phyloP scores from a whole-genome alignment of 2,797 vertebrate species.

The Eospalax fontanierii region DNA sequence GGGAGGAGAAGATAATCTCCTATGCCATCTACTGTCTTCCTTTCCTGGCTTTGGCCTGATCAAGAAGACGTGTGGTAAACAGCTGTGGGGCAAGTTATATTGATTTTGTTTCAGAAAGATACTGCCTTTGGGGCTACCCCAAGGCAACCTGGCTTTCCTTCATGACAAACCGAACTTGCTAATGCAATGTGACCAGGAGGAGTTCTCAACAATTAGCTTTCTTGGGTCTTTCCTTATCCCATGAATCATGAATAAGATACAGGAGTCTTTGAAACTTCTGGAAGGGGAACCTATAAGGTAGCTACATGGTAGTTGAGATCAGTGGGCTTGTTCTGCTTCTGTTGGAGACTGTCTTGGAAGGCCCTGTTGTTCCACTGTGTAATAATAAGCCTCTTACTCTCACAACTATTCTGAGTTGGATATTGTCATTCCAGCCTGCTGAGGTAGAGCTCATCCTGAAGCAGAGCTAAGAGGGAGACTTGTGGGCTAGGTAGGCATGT shows the following conservation, averaged over 20 bases:
- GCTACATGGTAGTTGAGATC: neutral
- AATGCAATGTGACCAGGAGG: neutral
- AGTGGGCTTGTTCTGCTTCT: neutral
- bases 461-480: neutral
- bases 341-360: neutral
- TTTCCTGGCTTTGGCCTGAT: conserved; percentile 23
- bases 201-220: neutral
- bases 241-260: neutral
- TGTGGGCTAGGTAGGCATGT: too few species aligned
- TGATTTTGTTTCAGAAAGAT: conserved; percentile 4
- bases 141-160: neutral
- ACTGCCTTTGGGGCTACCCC: conserved; percentile 14
- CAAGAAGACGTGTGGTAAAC: neutral
- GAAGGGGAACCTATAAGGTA: neutral
- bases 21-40: neutral
- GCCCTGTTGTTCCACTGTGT: neutral
- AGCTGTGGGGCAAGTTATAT: neutral
- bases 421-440: too few species aligned
- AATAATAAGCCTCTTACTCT: neutral
- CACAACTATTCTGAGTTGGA: neutral
- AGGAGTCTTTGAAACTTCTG: conserved; percentile 33
- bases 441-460: neutral
- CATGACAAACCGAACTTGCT: neutral
- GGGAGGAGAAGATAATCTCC: neutral
- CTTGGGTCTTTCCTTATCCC: neutral